Base-by-base conservation (phyloP, 1,140 invertebrate genomes). In the Hydropsyche tenuis region DNA sequence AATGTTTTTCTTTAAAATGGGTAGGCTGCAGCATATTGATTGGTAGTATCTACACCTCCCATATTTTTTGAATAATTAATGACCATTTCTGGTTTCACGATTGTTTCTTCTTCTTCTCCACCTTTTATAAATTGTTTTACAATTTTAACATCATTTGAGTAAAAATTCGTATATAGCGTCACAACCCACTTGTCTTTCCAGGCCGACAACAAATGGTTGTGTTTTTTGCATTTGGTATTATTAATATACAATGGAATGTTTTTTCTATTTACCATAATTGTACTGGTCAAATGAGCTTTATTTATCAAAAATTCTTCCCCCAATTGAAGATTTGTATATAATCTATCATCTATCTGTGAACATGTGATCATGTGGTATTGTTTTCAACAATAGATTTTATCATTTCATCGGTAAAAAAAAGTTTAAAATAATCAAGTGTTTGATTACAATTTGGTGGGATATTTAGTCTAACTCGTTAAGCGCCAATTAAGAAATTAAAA, bases 251-350 rank as follows among this genome's bases (percentile, higher is more conserved):
- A n/a, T n/a, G 6, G 48, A 53, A 9, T n/a, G 6, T 12, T 53
- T 53, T 53, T 53, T 53, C 7, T 18, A 53, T 18, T 9, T 20
- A 18, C 18, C 16, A 53, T 20, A 6, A 18, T 53, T n/a, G 7
- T 18, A 6, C 48, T 16, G 48, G 48, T 7, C 18, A 9, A 9
- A n/a, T 20, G 16, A 5, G 7, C 16, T 53, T 9, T 7, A 5
- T 5, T n/a, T 53, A 7, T 20, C 6, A 18, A 20, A 9, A 9
- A 18, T 20, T 53, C 48, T 53, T 53, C 18, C 4, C 48, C 48
- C 48, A 53, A 53, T 53, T 53, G 48, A 12, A 53, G 48, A 16
- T 53, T 53, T 53, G 48, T 53, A 20, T 53, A 53, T n/a, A 53
- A 20, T 16, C 48, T 6, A 53, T 53, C 42, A 43, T n/a, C n/a